Evolutionary conservation across 2,797 vertebrate species (phyloP), one percentile per base, ranked within the genome.

Genomic region (Enteromius trimaculatus): DNA sequence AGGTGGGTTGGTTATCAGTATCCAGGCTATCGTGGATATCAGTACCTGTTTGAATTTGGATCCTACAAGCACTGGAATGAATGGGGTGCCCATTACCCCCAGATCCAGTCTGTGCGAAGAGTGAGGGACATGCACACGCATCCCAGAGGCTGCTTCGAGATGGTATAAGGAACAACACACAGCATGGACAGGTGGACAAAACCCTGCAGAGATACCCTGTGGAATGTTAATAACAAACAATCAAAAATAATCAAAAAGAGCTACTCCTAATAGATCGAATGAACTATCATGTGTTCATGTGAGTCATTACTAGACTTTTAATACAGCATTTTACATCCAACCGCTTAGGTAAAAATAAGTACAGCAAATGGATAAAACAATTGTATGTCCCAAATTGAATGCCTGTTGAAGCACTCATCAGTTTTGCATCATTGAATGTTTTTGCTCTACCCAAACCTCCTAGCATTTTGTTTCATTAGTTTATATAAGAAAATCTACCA

Each of bases 1-100:
- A 96, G 95, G 86, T 96, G 95, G 95, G 95, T 96, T 85, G 95
- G 94, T 39, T 96, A 96, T 89, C 95, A 96, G 89, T 96, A 96
- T 82, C 96, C 96, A 19, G 96, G 96, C 60, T 96, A 96, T 87
- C 95, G 96, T 89, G 96, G 95, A 70, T 96, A 90, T 89, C 95
- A 96, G 90, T 96, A 96, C 29, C 87, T 96, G 83, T 92, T 95
- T 79, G 96, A 96, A 87, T 91, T 87, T 89, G 95, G 95, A 3
- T 85, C 92, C 66, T 96, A 68, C 90, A 96, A 95, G 89, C 95
- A 96, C 89, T 96, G 95, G 95, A 96, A 96, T 9, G 94, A 96
- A 29, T 96, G 95, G 95, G 95, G 95, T 23, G 94, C 94, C 85
- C 89, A 93, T 82, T 93, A 95, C 37, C 94, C 95, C 82, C 94